A percentile compares a stretch with the other conserved stretches of the same genome.
Evolutionary conservation across 2,797 vertebrate species (phyloP).

Genomic region (Acestrorhynchus altus): DNA sequence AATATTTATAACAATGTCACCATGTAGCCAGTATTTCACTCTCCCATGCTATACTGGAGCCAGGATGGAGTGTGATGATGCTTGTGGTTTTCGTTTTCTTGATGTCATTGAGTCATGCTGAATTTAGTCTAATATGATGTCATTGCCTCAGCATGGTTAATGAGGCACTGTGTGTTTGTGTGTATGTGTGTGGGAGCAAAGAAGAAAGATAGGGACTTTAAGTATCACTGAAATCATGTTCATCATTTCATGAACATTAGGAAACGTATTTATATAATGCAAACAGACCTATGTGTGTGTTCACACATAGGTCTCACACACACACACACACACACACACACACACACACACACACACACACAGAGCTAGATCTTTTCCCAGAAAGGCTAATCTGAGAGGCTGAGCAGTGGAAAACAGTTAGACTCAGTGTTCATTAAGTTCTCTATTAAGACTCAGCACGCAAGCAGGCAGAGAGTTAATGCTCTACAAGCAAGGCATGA

Average conservation of each 20-base stretch:
- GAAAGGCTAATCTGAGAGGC: conserved; percentile 31
- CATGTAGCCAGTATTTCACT: conserved; percentile 46
- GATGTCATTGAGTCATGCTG: conserved; percentile 31
- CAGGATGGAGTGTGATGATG: conserved; percentile 26
- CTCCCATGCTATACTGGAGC: conserved; percentile 43
- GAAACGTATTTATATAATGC: conserved; percentile 19
- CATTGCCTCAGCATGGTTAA: conserved; percentile 12
- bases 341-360: background rate
- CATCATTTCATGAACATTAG: conserved; percentile 22
- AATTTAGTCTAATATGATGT: conserved; percentile 38
- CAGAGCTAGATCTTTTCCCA: conserved; percentile 41
- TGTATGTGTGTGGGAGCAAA: background rate
- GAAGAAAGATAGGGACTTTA: background rate
- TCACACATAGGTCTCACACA: conserved; percentile 1
- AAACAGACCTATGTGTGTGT: background rate
- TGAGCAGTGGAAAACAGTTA: conserved; percentile 13
- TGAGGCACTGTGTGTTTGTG: conserved; percentile 6
- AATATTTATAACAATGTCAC: conserved; percentile 52
- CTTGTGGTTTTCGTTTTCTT: conserved; percentile 29
- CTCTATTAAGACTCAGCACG: background rate
- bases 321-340: background rate
- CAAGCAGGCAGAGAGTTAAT: background rate
- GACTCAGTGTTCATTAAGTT: conserved; percentile 24
- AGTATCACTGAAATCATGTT: conserved; percentile 15
- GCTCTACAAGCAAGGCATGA: background rate